These are phyloP conservation scores for Hecatera dysodea DNA, from an alignment of 2,888 invertebrate species.

Conservation along the genomic window DNA sequence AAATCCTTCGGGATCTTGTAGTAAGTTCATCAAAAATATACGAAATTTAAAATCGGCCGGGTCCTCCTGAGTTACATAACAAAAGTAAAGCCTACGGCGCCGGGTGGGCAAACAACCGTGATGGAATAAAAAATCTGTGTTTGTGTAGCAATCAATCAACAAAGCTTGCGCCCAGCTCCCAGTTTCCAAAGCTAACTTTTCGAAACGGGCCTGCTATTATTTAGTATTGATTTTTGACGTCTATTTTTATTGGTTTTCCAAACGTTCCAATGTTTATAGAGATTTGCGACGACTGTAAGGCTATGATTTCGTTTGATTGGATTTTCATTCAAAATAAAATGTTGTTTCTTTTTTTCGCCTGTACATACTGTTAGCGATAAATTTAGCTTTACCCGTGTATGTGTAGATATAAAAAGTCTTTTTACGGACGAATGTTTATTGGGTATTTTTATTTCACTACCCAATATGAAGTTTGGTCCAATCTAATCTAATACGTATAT, in stretches of 20 bases:
- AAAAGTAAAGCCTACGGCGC: slow-evolving; percentile 71
- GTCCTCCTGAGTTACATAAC: slow-evolving; percentile 70
- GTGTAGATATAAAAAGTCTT: slow-evolving; percentile 45
- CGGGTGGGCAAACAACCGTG: slow-evolving; percentile 78
- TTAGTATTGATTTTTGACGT: slow-evolving; percentile 85
- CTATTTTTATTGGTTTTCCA: slow-evolving; percentile 82
- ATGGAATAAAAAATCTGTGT: slow-evolving; percentile 85
- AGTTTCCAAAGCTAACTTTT: slow-evolving; percentile 84
- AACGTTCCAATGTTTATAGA: slow-evolving; percentile 78
- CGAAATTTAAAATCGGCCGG: slow-evolving; percentile 61
- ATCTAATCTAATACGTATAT: slow-evolving; percentile 53
- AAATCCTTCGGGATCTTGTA: slow-evolving; percentile 54
- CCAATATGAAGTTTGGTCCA: slow-evolving; percentile 54
- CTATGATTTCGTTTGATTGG: slow-evolving; percentile 77
- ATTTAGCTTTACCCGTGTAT: slow-evolving; percentile 47
- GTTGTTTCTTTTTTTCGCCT: slow-evolving; percentile 45
- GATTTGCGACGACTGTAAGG: slow-evolving; percentile 79
- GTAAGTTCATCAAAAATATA: slow-evolving; percentile 65
- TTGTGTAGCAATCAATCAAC: slow-evolving; percentile 89
- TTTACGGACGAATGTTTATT: slow-evolving; percentile 39
- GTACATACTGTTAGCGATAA: slow-evolving; percentile 50
- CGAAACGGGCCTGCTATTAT: slow-evolving; percentile 81
- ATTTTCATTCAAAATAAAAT: slow-evolving; percentile 73
- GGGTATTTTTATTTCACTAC: slow-evolving; percentile 60
- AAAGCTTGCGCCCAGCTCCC: slow-evolving; percentile 79